These are phyloP conservation scores for Griposia aprilina DNA, from an alignment of 2,888 invertebrate genomes.

Conservation along the genomic window DNA sequence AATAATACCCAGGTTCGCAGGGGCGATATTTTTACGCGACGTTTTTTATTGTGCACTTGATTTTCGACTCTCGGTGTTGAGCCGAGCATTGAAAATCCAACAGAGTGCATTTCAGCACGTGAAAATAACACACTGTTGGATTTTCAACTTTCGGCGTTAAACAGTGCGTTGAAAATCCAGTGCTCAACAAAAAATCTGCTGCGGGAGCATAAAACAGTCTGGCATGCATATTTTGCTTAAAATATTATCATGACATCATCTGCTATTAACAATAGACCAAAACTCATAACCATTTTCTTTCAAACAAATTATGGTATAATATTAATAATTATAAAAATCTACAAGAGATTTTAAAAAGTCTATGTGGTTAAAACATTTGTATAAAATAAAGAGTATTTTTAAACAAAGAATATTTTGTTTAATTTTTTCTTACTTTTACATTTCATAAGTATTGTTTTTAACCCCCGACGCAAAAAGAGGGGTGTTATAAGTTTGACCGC, in stretches of 20 bases:
- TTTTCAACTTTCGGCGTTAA: background rate
- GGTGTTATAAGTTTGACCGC: too few species aligned
- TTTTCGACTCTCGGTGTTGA: background rate
- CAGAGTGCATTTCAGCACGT: too few species aligned
- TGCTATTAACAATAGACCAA: background rate
- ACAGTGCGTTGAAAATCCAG: background rate
- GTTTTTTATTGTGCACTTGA: too few species aligned
- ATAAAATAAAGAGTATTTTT: constrained; percentile 58
- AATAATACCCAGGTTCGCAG: too few species aligned
- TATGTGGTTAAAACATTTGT: constrained; percentile 37
- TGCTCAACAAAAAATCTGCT: background rate
- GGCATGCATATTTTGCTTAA: background rate
- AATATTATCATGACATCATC: background rate
- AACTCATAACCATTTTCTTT: constrained; percentile 6
- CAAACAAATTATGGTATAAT: constrained; percentile 1
- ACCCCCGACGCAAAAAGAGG: too few species aligned
- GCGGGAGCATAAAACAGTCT: background rate
- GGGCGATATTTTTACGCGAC: too few species aligned
- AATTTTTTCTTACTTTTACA: background rate
- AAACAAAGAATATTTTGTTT: constrained; percentile 34
- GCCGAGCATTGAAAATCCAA: too few species aligned
- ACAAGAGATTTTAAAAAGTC: constrained; percentile 16
- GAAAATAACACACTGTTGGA: background rate
- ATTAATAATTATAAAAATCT: background rate
- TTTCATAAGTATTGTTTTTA: too few species aligned